phyloP scores from a whole-genome alignment of 2,888 invertebrate genomes.

The Cantharis lateralis region DNA sequence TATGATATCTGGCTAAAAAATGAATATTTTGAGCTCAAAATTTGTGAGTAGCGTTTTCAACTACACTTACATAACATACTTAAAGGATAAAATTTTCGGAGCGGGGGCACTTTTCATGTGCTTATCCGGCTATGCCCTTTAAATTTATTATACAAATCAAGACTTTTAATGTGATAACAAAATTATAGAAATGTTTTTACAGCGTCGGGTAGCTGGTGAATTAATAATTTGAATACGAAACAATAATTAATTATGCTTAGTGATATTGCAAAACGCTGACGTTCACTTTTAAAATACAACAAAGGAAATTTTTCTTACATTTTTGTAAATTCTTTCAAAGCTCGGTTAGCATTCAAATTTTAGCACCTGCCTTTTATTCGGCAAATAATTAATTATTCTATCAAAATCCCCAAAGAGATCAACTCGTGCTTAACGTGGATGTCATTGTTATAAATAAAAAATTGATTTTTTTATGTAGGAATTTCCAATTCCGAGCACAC shows the following conservation, averaged over 20 bases:
- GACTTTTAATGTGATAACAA: too few relatives aligned
- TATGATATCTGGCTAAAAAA: too few relatives aligned
- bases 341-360: constrained; percentile 1
- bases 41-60: too few relatives aligned
- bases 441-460: not conserved
- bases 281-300: not conserved
- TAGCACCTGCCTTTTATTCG: constrained; percentile 21
- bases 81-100: too few relatives aligned
- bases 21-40: too few relatives aligned
- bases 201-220: not conserved
- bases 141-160: too few relatives aligned
- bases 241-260: not conserved
- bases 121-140: too few relatives aligned
- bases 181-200: too few relatives aligned
- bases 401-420: constrained; percentile 8
- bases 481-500: not conserved
- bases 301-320: not conserved
- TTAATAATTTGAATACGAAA: not conserved
- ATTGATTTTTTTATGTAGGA: not conserved
- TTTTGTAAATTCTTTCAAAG: not conserved
- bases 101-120: too few relatives aligned
- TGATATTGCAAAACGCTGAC: not conserved
- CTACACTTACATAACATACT: too few relatives aligned
- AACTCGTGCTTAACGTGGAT: not conserved
- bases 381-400: constrained; percentile 13